Base-by-base conservation (phyloP, 2,113 vertebrate species). In the Burhinus oedicnemus region DNA sequence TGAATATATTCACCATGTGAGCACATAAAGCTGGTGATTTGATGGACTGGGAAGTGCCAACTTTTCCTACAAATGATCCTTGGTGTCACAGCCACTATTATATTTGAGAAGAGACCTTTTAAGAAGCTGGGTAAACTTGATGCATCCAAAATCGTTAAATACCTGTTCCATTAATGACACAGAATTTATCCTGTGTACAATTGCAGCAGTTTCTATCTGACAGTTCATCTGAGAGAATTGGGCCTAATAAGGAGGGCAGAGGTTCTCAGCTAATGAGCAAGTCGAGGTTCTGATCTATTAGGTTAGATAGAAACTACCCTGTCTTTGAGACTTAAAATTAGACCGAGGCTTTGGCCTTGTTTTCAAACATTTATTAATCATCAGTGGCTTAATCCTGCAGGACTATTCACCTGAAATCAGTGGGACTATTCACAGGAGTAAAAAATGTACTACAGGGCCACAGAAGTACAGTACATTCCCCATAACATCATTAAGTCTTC, bases 241-340 rank as follows among this genome's bases (percentile, higher is more conserved):
- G 54, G n/a, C 70, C 77, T 97, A 95, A 95, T 95, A 88, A 93
- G 75, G 32, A 92, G 95, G 94, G 89, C 94, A 97, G 94, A 96
- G 96, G 89, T 97, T 93, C 71, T 95, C 91, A 89, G 64, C 81
- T 96, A 97, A 97, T 97, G 95, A 97, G 96, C 81, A 82, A 80
- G 62, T 83, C 5, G 2, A 77, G 74, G 91, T 97, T 95, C 93
- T 95, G 81, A 95, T 95, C 92, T 96, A 84, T 95, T 96, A 91
- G 76, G 78, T 77, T 95, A 94, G 70, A 57, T n/a, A 85, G 81
- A 95, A 97, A 87, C 61, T 87, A 72, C 29, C 27, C 20, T 71
- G 47, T 38, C 80, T 97, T 96, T 96, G 70, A 95, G 62, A 65
- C 94, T 93, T 87, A 72, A 96, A 97, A 89, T 93, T 89, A 87